These are phyloP conservation scores for Junonia oenone DNA, from an alignment of 2,888 invertebrate genomes.

Conservation along the genomic window DNA sequence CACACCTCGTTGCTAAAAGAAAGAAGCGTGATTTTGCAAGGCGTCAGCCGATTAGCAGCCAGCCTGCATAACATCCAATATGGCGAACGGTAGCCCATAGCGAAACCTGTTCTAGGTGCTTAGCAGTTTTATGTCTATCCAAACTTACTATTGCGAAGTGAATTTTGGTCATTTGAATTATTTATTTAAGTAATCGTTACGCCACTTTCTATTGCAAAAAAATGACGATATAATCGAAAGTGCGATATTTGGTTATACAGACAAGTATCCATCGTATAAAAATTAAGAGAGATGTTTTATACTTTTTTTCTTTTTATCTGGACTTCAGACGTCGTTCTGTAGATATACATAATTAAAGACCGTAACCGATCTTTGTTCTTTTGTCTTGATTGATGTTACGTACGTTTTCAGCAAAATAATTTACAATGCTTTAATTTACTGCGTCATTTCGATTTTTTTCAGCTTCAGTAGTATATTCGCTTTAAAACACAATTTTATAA, in stretches of 20 bases:
- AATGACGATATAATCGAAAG: neutral
- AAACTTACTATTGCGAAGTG: too few relatives aligned
- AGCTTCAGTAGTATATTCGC: neutral
- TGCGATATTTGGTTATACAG: too few relatives aligned
- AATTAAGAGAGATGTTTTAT: too few relatives aligned
- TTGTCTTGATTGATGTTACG: neutral
- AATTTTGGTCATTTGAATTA: neutral
- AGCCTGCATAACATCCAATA: neutral
- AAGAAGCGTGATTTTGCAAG: neutral
- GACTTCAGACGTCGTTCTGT: neutral
- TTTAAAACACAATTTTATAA: neutral
- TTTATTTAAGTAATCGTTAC: neutral
- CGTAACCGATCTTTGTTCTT: neutral
- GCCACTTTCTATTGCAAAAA: too few relatives aligned
- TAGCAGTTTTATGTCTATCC: neutral
- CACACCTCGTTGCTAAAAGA: neutral
- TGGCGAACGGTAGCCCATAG: neutral
- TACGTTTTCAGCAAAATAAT: neutral
- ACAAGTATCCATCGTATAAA: too few relatives aligned
- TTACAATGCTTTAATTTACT: neutral
- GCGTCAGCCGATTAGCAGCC: neutral
- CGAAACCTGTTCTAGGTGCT: neutral
- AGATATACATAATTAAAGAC: neutral
- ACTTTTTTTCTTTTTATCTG: neutral
- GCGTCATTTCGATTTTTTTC: neutral